Percentiles rank a stretch among this genome's conserved stretches.
phyloP scores from a whole-genome alignment of 2,888 invertebrate genomes.

The Melieria crassipennis region DNA sequence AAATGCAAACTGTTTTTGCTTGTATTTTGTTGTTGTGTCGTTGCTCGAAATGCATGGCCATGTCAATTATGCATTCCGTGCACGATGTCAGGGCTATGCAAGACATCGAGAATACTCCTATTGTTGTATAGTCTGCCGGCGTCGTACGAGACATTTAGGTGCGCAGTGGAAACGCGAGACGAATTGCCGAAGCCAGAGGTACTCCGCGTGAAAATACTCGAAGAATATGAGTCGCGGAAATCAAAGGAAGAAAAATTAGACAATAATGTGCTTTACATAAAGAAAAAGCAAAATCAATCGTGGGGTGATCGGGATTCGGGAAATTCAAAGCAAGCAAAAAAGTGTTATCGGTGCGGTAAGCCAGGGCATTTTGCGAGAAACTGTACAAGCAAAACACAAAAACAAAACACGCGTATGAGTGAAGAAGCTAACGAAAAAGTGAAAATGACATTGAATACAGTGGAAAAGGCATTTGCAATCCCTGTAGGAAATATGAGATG shows the following conservation, averaged over 20 bases:
- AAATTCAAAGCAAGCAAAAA: conserved; percentile 5
- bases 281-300: conserved; percentile 12
- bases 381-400: conserved; percentile 8
- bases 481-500: conserved; percentile 18
- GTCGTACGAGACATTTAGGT: conserved; percentile 55
- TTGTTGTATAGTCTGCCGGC: conserved; percentile 54
- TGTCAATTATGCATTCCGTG: no score
- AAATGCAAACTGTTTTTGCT: no score
- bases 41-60: no score
- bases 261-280: conserved; percentile 33
- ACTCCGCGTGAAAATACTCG: conserved; percentile 42
- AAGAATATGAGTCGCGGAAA: conserved; percentile 41
- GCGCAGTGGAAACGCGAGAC: conserved; percentile 58
- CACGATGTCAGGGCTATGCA: no score
- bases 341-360: conserved; percentile 17
- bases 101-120: no score
- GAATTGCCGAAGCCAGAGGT: conserved; percentile 40
- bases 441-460: no score
- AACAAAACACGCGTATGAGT: conserved; percentile 12
- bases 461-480: no score
- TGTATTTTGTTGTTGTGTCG: no score
- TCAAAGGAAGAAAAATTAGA: conserved; percentile 36
- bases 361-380: conserved; percentile 9
- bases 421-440: conserved; percentile 12
- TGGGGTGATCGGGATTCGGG: background rate